These are phyloP conservation scores for Conomelus anceps DNA, from an alignment of 2,888 invertebrate genomes.

Conservation along the genomic window DNA sequence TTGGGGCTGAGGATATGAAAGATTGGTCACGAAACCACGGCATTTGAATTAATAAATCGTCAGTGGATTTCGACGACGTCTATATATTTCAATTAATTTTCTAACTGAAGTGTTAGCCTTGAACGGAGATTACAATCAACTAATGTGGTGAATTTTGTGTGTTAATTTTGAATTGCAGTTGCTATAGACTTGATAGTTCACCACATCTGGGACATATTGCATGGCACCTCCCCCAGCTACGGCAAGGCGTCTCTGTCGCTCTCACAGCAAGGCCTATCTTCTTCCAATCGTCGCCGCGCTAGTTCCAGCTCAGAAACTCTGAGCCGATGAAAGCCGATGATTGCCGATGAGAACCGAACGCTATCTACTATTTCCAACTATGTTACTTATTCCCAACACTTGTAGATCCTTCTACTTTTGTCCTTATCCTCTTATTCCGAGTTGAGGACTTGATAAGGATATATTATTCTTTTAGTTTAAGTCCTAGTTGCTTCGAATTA, in stretches of 20 bases:
- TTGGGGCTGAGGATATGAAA: background rate
- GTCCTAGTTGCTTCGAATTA: background rate
- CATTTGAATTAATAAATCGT: background rate
- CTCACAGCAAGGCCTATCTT: constrained; percentile 20
- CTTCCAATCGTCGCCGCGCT: constrained; percentile 17
- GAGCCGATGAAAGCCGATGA: constrained; percentile 21
- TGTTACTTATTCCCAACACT: background rate
- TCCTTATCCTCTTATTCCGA: background rate
- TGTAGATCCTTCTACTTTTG: background rate
- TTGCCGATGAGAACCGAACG: background rate
- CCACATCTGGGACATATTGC: constrained; percentile 96
- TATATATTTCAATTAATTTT: no score
- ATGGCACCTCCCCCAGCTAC: constrained; percentile 36
- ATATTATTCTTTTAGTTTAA: background rate
- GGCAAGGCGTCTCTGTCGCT: constrained; percentile 21
- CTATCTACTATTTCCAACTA: background rate
- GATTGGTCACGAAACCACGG: background rate
- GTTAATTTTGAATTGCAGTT: constrained; percentile 60
- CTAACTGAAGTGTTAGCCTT: constrained; percentile 4
- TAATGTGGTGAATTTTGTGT: constrained; percentile 7
- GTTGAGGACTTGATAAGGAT: background rate
- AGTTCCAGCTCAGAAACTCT: constrained; percentile 28
- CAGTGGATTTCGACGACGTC: background rate
- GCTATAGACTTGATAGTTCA: constrained; percentile 99
- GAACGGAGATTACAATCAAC: background rate